phyloP scores from a whole-genome alignment of 2,888 invertebrate genomes.

The Tridacna gigas region DNA sequence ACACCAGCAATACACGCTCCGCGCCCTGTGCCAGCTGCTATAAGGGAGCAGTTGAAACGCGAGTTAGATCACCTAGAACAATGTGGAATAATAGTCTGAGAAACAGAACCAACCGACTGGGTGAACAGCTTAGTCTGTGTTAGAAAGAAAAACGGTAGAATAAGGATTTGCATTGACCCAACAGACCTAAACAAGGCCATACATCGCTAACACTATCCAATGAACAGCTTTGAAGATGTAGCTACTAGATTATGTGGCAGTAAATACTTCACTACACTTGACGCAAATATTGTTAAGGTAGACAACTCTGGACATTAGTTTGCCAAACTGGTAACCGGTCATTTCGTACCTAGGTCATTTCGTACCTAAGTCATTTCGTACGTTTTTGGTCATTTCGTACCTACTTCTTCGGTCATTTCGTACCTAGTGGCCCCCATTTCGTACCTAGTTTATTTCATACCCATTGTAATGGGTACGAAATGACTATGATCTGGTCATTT shows the following conservation, averaged over 20 bases:
- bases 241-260: slow-evolving; percentile 27
- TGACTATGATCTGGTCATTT: too few relatives aligned
- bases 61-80: slow-evolving; percentile 31
- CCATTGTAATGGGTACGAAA: too few relatives aligned
- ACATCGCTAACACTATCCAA: slow-evolving; percentile 22
- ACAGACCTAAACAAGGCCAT: slow-evolving; percentile 29
- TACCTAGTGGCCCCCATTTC: too few relatives aligned
- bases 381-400: too few relatives aligned
- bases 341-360: too few relatives aligned
- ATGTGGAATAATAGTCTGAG: slow-evolving; percentile 17
- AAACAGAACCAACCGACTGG: slow-evolving; percentile 36
- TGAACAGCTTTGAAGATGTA: slow-evolving; percentile 33
- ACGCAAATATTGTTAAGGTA: slow-evolving; percentile 55
- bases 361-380: slow-evolving; percentile 83
- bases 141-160: slow-evolving; percentile 26
- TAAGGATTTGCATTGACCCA: slow-evolving; percentile 34
- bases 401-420: too few relatives aligned
- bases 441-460: too few relatives aligned
- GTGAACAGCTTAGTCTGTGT: slow-evolving; percentile 47
- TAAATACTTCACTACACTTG: slow-evolving; percentile 58
- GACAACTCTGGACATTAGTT: slow-evolving; percentile 53
- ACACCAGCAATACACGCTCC: slow-evolving; percentile 24
- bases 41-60: slow-evolving; percentile 38
- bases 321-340: too few relatives aligned
- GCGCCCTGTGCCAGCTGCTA: slow-evolving; percentile 32